Evolutionary conservation across 2,113 vertebrate species (phyloP).

Genomic region (Syngnathus typhle): DNA sequence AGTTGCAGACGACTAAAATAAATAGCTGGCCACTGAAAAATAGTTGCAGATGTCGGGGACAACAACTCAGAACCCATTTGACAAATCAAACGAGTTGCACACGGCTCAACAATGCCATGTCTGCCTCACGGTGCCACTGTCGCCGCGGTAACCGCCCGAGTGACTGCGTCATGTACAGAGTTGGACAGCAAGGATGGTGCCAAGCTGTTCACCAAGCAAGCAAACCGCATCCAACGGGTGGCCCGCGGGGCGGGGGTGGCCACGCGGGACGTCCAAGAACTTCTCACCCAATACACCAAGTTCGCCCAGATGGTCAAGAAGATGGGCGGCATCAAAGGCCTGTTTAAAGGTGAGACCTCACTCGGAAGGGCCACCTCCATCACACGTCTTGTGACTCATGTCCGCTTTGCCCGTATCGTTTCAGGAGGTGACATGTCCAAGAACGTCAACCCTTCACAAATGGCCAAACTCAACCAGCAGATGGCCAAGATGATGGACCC

Average conservation of each 20-base stretch:
- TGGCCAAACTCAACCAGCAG: conserved; percentile 98
- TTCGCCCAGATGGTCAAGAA: conserved; percentile 99
- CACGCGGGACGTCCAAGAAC: conserved; percentile 93
- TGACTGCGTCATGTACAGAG: conserved; percentile 62
- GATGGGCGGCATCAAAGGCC: conserved; percentile 98
- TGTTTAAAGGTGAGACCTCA: conserved; percentile 85
- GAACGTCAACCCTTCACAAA: conserved; percentile 96
- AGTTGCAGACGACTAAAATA: too few relatives aligned
- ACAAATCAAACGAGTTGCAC: too few relatives aligned
- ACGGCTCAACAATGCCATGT: too few relatives aligned
- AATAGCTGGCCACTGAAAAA: too few relatives aligned
- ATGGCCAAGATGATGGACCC: conserved; percentile 99
- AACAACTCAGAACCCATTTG: too few relatives aligned
- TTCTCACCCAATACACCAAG: conserved; percentile 97
- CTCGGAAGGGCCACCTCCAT: too few relatives aligned
- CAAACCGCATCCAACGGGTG: conserved; percentile 93
- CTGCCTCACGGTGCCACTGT: too few relatives aligned
- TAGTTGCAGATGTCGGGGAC: too few relatives aligned
- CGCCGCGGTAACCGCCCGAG: too few relatives aligned
- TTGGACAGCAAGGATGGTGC: conserved; percentile 97
- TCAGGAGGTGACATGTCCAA: conserved; percentile 98
- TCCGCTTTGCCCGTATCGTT: background rate
- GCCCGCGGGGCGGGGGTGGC: conserved; percentile 93
- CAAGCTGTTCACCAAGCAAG: conserved; percentile 96
- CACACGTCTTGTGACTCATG: background rate